Evolutionary conservation across 2,797 vertebrate species (phyloP).

Genomic region (Octomys mimax): DNA sequence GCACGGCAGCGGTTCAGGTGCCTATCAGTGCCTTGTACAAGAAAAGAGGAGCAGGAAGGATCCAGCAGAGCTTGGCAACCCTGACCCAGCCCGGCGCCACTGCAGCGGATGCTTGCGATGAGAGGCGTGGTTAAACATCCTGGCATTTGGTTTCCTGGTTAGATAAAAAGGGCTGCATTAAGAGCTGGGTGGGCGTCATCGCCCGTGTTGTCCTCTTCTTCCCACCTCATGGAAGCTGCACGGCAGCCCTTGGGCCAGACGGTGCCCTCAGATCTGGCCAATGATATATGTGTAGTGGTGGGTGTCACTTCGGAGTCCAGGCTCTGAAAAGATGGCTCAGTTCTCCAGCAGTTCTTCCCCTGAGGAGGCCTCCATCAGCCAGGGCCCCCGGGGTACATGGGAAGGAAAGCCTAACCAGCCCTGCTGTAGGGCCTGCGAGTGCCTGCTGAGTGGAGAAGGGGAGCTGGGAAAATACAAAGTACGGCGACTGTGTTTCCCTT

Average conservation of each 20-base stretch:
- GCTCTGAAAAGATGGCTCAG: not conserved
- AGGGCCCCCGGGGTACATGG: not conserved
- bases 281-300: not conserved
- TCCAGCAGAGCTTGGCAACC: not conserved
- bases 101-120: not conserved
- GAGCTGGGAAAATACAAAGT: not conserved
- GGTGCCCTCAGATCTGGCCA: not conserved
- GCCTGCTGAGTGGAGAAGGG: not conserved
- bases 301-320: not conserved
- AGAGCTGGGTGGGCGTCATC: not conserved
- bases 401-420: not conserved
- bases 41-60: not conserved
- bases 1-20: not conserved
- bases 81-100: not conserved
- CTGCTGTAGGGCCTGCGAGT: not conserved
- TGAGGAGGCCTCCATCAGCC: not conserved
- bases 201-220: not conserved
- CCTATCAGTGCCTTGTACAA: not conserved
- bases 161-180: not conserved
- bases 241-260: rapidly evolving
- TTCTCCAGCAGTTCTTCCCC: not conserved
- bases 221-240: not conserved
- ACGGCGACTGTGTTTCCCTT: not conserved
- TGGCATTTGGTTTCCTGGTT: not conserved
- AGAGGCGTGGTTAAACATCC: not conserved